phyloP scores from a whole-genome alignment of 2,888 invertebrate species.

The Trypoxylon attenuatum region DNA sequence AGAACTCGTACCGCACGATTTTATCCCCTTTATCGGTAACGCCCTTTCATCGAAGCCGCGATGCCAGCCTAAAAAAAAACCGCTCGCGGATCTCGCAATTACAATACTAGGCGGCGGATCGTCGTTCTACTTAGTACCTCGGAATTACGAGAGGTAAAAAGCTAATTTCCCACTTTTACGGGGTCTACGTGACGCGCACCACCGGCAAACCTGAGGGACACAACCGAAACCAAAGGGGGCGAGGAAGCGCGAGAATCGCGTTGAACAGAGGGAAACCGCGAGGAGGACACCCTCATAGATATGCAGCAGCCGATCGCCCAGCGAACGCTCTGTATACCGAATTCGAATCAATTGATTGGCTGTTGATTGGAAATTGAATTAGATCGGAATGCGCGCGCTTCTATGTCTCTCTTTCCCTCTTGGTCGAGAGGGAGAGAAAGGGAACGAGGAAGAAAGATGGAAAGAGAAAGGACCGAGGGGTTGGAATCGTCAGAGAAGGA shows the following conservation, averaged over 20 bases:
- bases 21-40: no score
- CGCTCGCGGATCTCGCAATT: no score
- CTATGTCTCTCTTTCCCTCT: no score
- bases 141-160: conserved; percentile 56
- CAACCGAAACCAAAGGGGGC: background rate
- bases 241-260: conserved; percentile 16
- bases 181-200: conserved; percentile 47
- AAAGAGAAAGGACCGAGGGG: background rate
- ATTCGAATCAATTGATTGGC: conserved; percentile 78
- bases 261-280: conserved; percentile 11
- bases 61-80: no score
- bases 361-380: conserved; percentile 79
- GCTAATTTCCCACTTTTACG: conserved; percentile 62
- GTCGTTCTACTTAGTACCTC: conserved; percentile 40
- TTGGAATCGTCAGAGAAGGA: background rate
- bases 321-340: conserved; percentile 72
- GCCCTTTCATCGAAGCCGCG: no score
- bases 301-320: conserved; percentile 66
- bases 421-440: background rate
- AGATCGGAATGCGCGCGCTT: conserved; percentile 76
- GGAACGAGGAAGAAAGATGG: background rate
- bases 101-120: conserved; percentile 54
- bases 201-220: background rate
- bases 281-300: conserved; percentile 66
- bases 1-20: no score